Evolutionary conservation across 2,888 invertebrate species (phyloP).

Genomic region (Lordiphosa fenestrarum): DNA sequence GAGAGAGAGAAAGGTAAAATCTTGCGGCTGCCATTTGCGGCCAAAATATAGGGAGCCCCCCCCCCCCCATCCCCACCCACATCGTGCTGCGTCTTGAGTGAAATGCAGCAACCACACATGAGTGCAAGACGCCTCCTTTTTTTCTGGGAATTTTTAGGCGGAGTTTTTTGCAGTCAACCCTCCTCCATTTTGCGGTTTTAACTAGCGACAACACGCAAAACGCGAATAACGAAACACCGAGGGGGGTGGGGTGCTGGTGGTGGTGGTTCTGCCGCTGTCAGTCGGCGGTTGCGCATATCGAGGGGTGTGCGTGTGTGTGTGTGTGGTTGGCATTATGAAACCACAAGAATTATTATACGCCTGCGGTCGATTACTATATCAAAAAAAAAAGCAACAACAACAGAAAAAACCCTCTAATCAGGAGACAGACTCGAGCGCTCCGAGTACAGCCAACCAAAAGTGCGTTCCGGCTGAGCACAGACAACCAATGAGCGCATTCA

Average conservation of each 20-base stretch:
- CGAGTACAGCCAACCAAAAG: conserved; percentile 50
- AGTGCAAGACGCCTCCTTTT: conserved; percentile 17
- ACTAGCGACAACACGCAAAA: conserved; percentile 7
- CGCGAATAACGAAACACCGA: background rate
- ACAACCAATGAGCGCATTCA: conserved; percentile 49
- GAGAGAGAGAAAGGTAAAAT: conserved; percentile 33
- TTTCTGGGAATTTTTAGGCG: conserved; percentile 29
- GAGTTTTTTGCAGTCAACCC: conserved; percentile 46
- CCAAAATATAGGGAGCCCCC: conserved; percentile 56
- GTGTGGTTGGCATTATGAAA: conserved; percentile 72
- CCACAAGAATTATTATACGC: conserved; percentile 77
- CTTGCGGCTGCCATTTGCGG: conserved; percentile 78
- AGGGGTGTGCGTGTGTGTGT: conserved; percentile 23
- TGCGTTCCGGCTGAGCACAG: conserved; percentile 26
- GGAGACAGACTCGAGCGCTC: conserved; percentile 8
- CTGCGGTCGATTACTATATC: conserved; percentile 74
- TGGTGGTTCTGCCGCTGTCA: conserved; percentile 39
- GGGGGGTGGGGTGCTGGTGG: conserved; percentile 1
- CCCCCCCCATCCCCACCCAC: background rate
- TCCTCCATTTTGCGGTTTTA: conserved; percentile 65
- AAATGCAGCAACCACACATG: conserved; percentile 60
- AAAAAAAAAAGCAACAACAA: conserved; percentile 18
- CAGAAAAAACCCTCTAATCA: conserved; percentile 43
- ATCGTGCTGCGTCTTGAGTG: conserved; percentile 40
- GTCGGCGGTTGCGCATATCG: conserved; percentile 54